Evolutionary conservation across 1,140 invertebrate species (phyloP).

Genomic region (Argopecten irradians): DNA sequence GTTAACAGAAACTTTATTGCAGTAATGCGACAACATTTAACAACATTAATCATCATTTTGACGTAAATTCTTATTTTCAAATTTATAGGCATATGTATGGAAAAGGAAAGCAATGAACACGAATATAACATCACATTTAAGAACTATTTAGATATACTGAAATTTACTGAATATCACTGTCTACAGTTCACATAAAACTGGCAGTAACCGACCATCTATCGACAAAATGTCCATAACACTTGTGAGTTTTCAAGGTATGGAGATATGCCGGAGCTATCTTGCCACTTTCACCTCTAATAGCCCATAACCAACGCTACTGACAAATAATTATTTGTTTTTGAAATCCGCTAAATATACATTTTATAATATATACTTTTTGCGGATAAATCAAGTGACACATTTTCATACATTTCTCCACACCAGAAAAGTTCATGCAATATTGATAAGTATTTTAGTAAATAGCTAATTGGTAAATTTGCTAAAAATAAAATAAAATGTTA

Average conservation of each 20-base stretch:
- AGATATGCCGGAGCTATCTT: neutral
- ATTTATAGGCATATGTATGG: neutral
- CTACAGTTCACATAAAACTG: neutral
- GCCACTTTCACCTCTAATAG: neutral
- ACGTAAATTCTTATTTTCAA: neutral
- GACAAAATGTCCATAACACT: neutral
- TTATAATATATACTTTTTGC: neutral
- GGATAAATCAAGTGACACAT: neutral
- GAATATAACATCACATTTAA: neutral
- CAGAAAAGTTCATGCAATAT: no score
- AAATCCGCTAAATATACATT: neutral
- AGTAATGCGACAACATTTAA: neutral
- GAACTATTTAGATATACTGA: neutral
- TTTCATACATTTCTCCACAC: neutral
- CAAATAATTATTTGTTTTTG: neutral
- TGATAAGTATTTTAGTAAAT: no score
- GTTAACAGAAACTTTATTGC: neutral
- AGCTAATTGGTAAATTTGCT: no score
- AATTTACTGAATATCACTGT: neutral
- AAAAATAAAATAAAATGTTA: no score
- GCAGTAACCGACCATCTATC: neutral
- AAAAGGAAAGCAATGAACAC: neutral
- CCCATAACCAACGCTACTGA: neutral
- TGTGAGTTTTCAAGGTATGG: neutral
- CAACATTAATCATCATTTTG: neutral